Percentiles rank a stretch among this genome's conserved stretches.
Evolutionary conservation across 2,888 invertebrate species (phyloP).

Genomic region (Timandra comae): DNA sequence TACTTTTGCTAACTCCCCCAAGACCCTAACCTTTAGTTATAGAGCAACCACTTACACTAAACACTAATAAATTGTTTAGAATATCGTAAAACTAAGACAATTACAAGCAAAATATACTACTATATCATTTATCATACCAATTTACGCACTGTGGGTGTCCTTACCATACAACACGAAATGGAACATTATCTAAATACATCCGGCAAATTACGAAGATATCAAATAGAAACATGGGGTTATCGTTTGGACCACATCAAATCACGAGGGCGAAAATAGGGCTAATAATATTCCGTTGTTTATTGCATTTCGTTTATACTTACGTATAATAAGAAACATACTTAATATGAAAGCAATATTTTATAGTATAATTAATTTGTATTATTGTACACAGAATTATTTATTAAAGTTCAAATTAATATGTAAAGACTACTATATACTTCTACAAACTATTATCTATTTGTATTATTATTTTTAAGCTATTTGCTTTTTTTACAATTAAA

Average conservation of each 20-base stretch:
- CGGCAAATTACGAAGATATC: slow-evolving; percentile 61
- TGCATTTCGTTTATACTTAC: slow-evolving; percentile 29
- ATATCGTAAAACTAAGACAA: background rate
- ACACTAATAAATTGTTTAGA: too few species aligned
- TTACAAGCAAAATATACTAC: background rate
- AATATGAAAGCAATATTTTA: slow-evolving; percentile 21
- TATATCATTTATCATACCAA: background rate
- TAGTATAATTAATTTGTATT: slow-evolving; percentile 2
- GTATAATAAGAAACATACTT: slow-evolving; percentile 6
- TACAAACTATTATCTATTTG: too few species aligned
- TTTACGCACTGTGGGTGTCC: slow-evolving; percentile 29
- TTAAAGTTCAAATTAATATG: slow-evolving; percentile 27
- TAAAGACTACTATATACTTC: slow-evolving; percentile 33
- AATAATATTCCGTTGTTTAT: slow-evolving; percentile 38
- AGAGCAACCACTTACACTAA: too few species aligned
- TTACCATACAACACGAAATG: slow-evolving; percentile 32
- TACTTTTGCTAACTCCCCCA: too few species aligned
- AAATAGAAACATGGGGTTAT: slow-evolving; percentile 45
- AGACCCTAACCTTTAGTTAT: too few species aligned
- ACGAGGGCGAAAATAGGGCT: slow-evolving; percentile 41
- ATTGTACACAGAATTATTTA: slow-evolving; percentile 11
- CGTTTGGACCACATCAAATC: slow-evolving; percentile 46
- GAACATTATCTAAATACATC: slow-evolving; percentile 47
- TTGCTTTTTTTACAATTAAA: too few species aligned
- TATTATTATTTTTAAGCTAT: too few species aligned